These are phyloP conservation scores for Ancistrus triradiatus DNA, from an alignment of 2,113 vertebrate species.

Conservation along the genomic window DNA sequence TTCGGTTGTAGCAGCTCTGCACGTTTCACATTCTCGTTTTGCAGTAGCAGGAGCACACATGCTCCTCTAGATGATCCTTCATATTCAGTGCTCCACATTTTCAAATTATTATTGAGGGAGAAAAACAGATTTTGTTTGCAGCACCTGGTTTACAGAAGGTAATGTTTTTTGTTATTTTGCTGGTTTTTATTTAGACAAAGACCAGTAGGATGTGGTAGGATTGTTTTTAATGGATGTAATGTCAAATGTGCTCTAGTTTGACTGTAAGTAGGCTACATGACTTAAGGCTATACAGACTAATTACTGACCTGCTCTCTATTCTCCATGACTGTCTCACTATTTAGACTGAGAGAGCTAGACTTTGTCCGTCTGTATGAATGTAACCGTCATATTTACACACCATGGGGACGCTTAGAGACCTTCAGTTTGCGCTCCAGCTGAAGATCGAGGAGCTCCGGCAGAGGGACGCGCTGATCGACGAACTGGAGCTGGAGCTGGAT, in stretches of 20 bases:
- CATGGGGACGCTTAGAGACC: slow-evolving; percentile 73
- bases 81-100: background rate
- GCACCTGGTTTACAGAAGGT: slow-evolving; percentile 1
- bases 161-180: background rate
- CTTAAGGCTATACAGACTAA: background rate
- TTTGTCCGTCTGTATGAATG: background rate
- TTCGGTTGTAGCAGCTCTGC: background rate
- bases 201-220: background rate
- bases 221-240: background rate
- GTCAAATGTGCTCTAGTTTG: background rate
- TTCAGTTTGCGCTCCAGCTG: slow-evolving; percentile 71
- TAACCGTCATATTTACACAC: slow-evolving; percentile 26
- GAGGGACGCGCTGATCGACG: slow-evolving; percentile 71
- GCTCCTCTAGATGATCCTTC: slow-evolving; percentile 13
- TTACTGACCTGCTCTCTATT: slow-evolving; percentile 8
- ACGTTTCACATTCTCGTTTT: slow-evolving; percentile 5
- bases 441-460: slow-evolving; percentile 76
- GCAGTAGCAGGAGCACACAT: slow-evolving; percentile 5
- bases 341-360: background rate
- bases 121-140: background rate
- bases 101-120: background rate
- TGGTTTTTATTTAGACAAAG: background rate
- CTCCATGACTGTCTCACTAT: no score
- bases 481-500: slow-evolving; percentile 71
- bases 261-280: background rate